These are phyloP conservation scores for Bos taurus DNA, from an alignment of 2,113 vertebrate species.

Conservation along the genomic window DNA sequence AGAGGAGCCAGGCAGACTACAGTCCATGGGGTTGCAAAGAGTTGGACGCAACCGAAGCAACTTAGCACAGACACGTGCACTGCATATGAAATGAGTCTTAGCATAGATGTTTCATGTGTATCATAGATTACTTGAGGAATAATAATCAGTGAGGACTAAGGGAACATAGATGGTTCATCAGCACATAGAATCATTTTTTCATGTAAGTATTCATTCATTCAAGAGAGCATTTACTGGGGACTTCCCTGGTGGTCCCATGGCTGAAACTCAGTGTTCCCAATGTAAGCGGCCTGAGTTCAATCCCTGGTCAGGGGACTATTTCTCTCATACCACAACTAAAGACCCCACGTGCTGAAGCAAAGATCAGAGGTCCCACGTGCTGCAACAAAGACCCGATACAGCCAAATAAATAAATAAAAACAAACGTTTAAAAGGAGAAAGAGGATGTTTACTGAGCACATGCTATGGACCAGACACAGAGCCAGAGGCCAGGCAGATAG, in stretches of 20 bases:
- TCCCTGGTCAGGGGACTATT: neutral
- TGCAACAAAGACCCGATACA: neutral
- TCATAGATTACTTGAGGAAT: neutral
- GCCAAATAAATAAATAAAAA: neutral
- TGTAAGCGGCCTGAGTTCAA: neutral
- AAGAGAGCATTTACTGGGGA: neutral
- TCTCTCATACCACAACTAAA: neutral
- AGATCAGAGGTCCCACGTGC: neutral
- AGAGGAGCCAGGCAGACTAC: neutral
- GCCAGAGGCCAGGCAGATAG: neutral
- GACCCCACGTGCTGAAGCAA: neutral
- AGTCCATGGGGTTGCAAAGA: neutral
- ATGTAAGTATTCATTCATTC: neutral
- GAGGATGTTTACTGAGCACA: neutral
- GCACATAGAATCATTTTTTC: neutral
- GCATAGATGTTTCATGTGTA: neutral
- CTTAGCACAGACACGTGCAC: neutral
- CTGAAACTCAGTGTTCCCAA: neutral
- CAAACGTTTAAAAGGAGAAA: neutral
- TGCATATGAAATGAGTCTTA: neutral
- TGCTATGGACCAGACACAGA: neutral
- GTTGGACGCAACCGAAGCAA: neutral
- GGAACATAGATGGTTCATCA: neutral
- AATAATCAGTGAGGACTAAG: neutral
- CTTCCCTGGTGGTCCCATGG: neutral